Evolutionary conservation across 2,113 vertebrate genomes (phyloP).

Genomic region (Rhea pennata): DNA sequence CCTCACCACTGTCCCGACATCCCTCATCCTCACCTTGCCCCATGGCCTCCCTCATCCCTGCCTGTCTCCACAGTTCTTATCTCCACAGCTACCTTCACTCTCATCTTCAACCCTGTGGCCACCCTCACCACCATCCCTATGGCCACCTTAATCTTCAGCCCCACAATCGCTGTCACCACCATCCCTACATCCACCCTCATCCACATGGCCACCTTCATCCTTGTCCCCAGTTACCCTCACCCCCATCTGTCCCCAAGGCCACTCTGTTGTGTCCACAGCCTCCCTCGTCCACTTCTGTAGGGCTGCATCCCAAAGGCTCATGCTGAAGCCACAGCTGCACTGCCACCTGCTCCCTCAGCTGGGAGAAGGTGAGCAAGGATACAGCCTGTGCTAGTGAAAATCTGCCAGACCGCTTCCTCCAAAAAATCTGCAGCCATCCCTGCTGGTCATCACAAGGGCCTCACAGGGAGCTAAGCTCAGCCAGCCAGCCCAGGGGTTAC

Average conservation of each 20-base stretch:
- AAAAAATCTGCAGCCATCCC: not conserved
- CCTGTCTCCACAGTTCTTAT: too few species aligned
- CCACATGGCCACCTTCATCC: not conserved
- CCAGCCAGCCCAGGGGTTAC: not conserved
- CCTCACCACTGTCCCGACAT: too few species aligned
- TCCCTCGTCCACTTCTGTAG: not conserved
- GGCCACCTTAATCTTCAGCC: too few species aligned
- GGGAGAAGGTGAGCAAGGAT: not conserved
- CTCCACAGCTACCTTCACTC: too few species aligned
- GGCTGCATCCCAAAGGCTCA: not conserved
- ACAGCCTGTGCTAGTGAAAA: not conserved
- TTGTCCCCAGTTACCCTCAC: not conserved
- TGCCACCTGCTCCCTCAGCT: fast-evolving
- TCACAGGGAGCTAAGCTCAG: not conserved
- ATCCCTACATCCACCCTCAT: too few species aligned
- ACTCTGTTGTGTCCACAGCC: fast-evolving
- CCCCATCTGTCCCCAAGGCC: not conserved
- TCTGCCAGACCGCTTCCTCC: not conserved
- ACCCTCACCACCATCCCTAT: too few species aligned
- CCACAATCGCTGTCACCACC: fast-evolving
- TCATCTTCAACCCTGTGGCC: too few species aligned
- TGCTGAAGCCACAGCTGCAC: not conserved
- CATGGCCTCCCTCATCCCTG: too few species aligned
- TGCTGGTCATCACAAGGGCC: not conserved
- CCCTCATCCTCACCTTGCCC: too few species aligned